Conservation (phyloP, 2,888 invertebrate genomes). For the Andrena bicolor region DNA sequence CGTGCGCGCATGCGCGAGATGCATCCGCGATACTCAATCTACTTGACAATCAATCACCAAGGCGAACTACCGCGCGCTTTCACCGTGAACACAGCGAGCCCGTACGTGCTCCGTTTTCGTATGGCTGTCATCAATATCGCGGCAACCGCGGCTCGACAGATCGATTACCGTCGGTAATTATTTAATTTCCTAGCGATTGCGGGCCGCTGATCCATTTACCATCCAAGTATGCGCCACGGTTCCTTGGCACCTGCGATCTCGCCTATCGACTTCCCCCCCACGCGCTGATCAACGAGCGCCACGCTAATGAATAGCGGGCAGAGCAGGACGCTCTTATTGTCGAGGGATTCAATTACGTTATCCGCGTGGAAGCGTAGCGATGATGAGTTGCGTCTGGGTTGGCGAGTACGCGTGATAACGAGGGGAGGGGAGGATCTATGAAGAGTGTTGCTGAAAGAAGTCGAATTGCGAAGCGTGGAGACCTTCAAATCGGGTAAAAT, state of each 20-base stretch:
- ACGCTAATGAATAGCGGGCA: slow-evolving; percentile 57
- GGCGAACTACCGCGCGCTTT: slow-evolving; percentile 65
- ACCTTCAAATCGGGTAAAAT: not conserved
- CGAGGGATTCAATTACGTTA: slow-evolving; percentile 41
- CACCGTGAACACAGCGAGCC: slow-evolving; percentile 51
- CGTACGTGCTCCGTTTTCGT: slow-evolving; percentile 36
- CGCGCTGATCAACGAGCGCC: slow-evolving; percentile 44
- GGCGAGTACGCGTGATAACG: slow-evolving; percentile 12
- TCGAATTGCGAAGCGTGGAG: not conserved
- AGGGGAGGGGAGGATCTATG: not conserved
- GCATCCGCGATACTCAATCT: slow-evolving; percentile 68
- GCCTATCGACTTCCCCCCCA: slow-evolving; percentile 41
- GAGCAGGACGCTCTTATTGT: slow-evolving; percentile 21
- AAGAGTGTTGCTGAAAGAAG: not conserved
- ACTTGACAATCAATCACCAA: slow-evolving; percentile 66
- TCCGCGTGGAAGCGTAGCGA: slow-evolving; percentile 50
- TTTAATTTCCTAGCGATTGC: slow-evolving; percentile 56
- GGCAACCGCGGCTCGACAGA: slow-evolving; percentile 40
- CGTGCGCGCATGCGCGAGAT: slow-evolving; percentile 54
- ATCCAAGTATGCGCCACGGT: slow-evolving; percentile 4
- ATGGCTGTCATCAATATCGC: slow-evolving; percentile 50
- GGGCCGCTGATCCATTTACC: slow-evolving; percentile 38
- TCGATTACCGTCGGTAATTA: slow-evolving; percentile 62
- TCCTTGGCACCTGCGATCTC: slow-evolving; percentile 35
- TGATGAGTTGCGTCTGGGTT: slow-evolving; percentile 21